Conservation (phyloP, 2,797 vertebrate species). For the Danio kyathit region DNA sequence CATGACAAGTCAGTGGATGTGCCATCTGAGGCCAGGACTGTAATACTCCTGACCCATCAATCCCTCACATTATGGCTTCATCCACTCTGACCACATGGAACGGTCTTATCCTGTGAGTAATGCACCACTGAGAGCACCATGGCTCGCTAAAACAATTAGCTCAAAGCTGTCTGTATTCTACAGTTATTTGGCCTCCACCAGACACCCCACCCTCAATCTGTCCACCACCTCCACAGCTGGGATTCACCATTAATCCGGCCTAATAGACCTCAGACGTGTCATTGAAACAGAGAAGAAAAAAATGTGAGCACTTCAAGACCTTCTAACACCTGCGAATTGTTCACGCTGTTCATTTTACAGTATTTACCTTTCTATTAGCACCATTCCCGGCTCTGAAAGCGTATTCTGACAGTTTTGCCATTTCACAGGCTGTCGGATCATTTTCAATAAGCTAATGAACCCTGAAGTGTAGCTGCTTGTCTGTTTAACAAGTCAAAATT, state of each 20-base stretch:
- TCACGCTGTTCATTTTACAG: not conserved
- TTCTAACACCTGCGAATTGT: not conserved
- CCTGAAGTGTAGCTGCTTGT: constrained; percentile 20
- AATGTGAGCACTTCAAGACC: not conserved
- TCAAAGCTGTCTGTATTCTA: constrained; percentile 35
- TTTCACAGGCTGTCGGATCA: constrained; percentile 1
- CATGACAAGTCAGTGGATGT: not conserved
- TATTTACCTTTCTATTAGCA: constrained; percentile 37
- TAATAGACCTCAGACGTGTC: constrained; percentile 12
- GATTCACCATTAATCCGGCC: constrained; percentile 15
- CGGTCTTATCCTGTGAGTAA: constrained; percentile 32
- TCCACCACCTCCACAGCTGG: constrained; percentile 43
- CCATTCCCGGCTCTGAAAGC: not conserved
- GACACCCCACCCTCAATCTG: constrained; percentile 31
- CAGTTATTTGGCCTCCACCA: constrained; percentile 32
- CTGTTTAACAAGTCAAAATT: constrained; percentile 33
- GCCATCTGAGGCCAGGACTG: not conserved
- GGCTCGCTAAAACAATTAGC: constrained; percentile 51
- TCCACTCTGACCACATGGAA: constrained; percentile 29
- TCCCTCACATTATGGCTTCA: constrained; percentile 33
- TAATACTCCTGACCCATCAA: constrained; percentile 16
- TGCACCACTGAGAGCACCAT: constrained; percentile 29
- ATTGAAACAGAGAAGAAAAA: constrained; percentile 1
- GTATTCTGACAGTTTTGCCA: constrained; percentile 13
- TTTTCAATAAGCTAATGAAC: constrained; percentile 33